A percentile compares a stretch with the other conserved stretches of the same genome.
Evolutionary conservation across 1,140 invertebrate genomes (phyloP).

Genomic region (Aphis craccivora): DNA sequence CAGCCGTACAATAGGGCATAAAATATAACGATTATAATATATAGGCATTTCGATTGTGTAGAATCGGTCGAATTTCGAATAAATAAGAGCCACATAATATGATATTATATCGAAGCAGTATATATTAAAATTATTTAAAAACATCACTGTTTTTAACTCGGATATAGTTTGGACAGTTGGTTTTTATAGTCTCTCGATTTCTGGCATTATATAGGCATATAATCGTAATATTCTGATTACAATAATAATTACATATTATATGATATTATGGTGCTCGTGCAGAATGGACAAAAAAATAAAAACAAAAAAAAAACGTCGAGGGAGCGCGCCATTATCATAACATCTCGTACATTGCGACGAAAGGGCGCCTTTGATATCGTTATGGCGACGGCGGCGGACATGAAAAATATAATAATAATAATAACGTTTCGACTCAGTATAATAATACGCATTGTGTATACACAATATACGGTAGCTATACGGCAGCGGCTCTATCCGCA

Average conservation of each 20-base stretch:
- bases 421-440: not conserved
- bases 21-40: not conserved
- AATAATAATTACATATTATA: not conserved
- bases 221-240: not conserved
- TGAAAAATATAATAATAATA: not conserved
- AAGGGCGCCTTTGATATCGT: conserved; percentile 26
- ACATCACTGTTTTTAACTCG: no score
- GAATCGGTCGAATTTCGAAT: not conserved
- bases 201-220: no score
- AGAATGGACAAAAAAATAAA: not conserved
- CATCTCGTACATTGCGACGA: not conserved
- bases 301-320: not conserved
- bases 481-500: not conserved
- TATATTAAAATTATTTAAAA: no score
- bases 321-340: conserved; percentile 23
- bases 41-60: not conserved
- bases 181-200: no score
- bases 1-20: not conserved
- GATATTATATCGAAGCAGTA: no score
- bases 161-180: no score
- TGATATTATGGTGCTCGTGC: no score
- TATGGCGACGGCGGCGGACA: not conserved
- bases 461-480: not conserved
- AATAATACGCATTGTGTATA: not conserved
- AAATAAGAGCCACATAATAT: not conserved